Percentiles rank a stretch among this genome's conserved stretches.
Conservation (phyloP, 2,113 vertebrate species). For the Anolis carolinensis region DNA sequence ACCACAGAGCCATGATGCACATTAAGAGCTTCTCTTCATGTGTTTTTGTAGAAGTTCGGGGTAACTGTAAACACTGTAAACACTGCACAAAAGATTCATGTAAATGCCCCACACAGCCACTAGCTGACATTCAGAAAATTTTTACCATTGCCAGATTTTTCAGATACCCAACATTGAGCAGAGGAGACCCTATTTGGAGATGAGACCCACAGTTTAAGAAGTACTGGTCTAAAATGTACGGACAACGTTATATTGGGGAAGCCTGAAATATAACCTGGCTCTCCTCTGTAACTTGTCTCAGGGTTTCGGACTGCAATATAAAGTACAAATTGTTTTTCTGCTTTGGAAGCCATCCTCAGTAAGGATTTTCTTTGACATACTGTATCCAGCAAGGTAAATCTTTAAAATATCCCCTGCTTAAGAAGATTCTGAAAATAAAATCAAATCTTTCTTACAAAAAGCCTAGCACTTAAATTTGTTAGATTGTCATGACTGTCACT, state of each 20-base stretch:
- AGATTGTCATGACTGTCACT: constrained; percentile 14
- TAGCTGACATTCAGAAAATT: too few relatives aligned
- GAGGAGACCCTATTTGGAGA: too few relatives aligned
- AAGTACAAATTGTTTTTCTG: background rate
- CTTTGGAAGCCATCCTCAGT: background rate
- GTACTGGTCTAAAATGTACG: too few relatives aligned
- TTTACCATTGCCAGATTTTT: too few relatives aligned
- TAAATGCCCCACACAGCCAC: too few relatives aligned
- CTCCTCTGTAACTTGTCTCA: background rate
- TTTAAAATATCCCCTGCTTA: constrained; percentile 8
- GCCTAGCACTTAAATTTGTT: background rate
- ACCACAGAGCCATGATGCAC: too few relatives aligned
- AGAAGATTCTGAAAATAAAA: background rate
- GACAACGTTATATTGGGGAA: background rate
- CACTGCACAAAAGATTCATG: too few relatives aligned
- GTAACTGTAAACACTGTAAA: too few relatives aligned
- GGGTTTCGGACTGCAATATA: background rate
- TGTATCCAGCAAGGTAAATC: background rate
- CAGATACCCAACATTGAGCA: too few relatives aligned
- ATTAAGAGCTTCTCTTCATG: too few relatives aligned
- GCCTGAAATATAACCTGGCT: background rate
- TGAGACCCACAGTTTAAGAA: too few relatives aligned
- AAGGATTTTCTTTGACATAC: background rate
- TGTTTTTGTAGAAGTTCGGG: too few relatives aligned
- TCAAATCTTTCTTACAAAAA: constrained; percentile 15